phyloP scores from a whole-genome alignment of 2,113 vertebrate species.

The Salvator merianae region DNA sequence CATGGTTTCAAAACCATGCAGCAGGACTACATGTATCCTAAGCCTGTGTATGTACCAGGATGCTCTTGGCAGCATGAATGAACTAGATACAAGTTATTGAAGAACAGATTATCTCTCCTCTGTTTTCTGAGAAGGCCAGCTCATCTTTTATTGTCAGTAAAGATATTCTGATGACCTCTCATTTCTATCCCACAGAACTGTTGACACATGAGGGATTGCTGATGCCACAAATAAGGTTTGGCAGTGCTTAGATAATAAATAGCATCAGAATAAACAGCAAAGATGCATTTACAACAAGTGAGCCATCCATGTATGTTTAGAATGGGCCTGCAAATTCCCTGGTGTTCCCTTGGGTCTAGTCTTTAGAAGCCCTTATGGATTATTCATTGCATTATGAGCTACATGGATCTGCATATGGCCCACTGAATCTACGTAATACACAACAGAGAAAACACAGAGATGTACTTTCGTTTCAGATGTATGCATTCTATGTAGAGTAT shows the following conservation, averaged over 20 bases:
- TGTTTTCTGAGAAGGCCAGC: not conserved
- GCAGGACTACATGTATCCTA: not conserved
- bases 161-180: not conserved
- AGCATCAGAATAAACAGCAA: slow-evolving; percentile 9
- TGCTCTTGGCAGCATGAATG: not conserved
- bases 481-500: not conserved
- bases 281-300: not conserved
- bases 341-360: slow-evolving; percentile 47
- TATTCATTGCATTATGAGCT: slow-evolving; percentile 60
- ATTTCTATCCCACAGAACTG: not conserved
- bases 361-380: slow-evolving; percentile 46
- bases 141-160: not conserved
- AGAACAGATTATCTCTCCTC: no score
- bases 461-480: slow-evolving; percentile 28
- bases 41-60: not conserved
- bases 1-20: not conserved
- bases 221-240: not conserved
- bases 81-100: not conserved
- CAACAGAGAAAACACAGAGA: slow-evolving; percentile 1
- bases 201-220: not conserved
- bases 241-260: slow-evolving; percentile 5
- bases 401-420: slow-evolving; percentile 44
- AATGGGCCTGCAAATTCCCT: slow-evolving; percentile 28
- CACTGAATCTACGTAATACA: slow-evolving; percentile 1
- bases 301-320: slow-evolving; percentile 16